Base-by-base conservation (phyloP, 2,888 invertebrate genomes). In the Abscondita cerata region DNA sequence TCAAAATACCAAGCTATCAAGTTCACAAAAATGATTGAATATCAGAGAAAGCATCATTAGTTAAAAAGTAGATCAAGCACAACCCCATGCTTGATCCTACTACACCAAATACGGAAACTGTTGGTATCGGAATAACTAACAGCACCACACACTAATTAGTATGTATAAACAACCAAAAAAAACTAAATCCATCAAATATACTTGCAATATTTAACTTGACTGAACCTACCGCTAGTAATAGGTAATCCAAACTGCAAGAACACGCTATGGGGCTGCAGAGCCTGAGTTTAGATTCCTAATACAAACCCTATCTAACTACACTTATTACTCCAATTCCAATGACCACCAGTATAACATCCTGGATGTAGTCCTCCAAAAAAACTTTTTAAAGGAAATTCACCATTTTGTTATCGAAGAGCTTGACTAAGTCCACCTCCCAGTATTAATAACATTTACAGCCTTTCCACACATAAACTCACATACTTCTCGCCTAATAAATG, bases 91-190 rank as follows among this genome's bases (percentile, higher is more conserved):
- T 40, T 18, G 20, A 52, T 12, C 38, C 36, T 38, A 52, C 18
- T 52, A 36, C 51, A 34, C 51, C 25, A 48, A 48, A 48, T 25
- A 40, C 15, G 2, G 40, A 40, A 40, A 38, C 52, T 38, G 20
- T 52, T 40, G 20, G 52, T 18, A 38, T 52, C 9, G 38, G 13
- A 38, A 40, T 52, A 36, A 52, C 9, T 15, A 33, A 31, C 50
- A 50, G 11, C 33, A 33, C 34, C 34, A 50, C 13, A 33, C 50
- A 34, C 25, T 50, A 34, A 34, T 50, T 50, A 13, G 34, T 33
- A 50, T 50, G 50, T 50, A 50, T 13, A 52, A 52, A 52, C 52
- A 52, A 36, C 38, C 36, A 52, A 52, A 52, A 9, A 40, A 40
- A 38, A 13, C 41, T 52, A 40, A 52, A 40, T 25, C 15, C 15